A percentile compares a stretch with the other conserved stretches of the same genome.
These are phyloP conservation scores for Euzetes globulus DNA, from an alignment of 2,888 invertebrate species.

Conservation along the genomic window DNA sequence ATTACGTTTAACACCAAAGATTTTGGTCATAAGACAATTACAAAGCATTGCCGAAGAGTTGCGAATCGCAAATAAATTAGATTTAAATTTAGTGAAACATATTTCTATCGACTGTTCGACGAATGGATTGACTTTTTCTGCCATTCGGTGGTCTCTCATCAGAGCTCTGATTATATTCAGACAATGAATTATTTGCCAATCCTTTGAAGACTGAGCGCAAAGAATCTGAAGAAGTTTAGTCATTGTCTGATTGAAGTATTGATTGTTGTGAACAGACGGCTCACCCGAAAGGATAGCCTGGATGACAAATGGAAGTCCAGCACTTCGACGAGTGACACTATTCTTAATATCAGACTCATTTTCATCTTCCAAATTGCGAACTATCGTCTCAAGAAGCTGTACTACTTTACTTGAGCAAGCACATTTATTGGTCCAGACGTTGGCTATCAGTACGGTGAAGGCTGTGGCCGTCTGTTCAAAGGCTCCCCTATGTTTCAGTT, in stretches of 20 bases:
- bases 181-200: slow-evolving; percentile 57
- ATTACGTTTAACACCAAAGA: slow-evolving; percentile 59
- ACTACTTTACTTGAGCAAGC: slow-evolving; percentile 45
- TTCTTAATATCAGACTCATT: slow-evolving; percentile 44
- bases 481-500: slow-evolving; percentile 88
- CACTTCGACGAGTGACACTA: slow-evolving; percentile 79
- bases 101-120: slow-evolving; percentile 49
- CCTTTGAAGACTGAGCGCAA: neutral
- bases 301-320: slow-evolving; percentile 86
- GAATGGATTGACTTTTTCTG: slow-evolving; percentile 67
- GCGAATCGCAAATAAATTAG: slow-evolving; percentile 57
- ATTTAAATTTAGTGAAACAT: slow-evolving; percentile 14
- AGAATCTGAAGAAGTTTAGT: slow-evolving; percentile 16
- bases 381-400: slow-evolving; percentile 46
- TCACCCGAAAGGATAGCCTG: slow-evolving; percentile 52
- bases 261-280: neutral
- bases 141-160: slow-evolving; percentile 65
- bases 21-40: slow-evolving; percentile 69
- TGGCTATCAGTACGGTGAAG: slow-evolving; percentile 54
- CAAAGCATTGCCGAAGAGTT: slow-evolving; percentile 80
- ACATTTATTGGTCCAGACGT: slow-evolving; percentile 30
- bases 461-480: slow-evolving; percentile 91
- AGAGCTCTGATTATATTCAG: slow-evolving; percentile 76
- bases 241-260: slow-evolving; percentile 22
- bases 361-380: neutral